Base-by-base conservation (phyloP, 1,140 invertebrate species). In the Macrobrachium nipponense region DNA sequence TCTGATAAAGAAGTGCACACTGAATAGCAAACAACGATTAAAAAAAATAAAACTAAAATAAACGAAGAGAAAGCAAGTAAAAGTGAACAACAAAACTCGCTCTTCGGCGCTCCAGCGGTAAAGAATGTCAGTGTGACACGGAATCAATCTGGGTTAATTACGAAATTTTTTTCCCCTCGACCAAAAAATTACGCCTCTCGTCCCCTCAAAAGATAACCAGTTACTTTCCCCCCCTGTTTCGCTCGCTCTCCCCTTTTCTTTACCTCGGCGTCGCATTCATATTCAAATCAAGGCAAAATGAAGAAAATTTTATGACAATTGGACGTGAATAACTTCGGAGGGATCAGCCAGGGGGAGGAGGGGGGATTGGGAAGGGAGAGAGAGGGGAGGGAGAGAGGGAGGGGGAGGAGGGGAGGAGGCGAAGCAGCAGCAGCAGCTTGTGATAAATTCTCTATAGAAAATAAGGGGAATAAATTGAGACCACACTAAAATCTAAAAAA, bases 201-300 rank as follows among this genome's bases (percentile, higher is more conserved):
- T 36, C 27, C 27, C 27, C 27, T 36, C 27, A 36, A 36, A 36
- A 36, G 27, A 36, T 36, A 36, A 36, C 27, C 27, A 36, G 27
- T 36, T 36, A 36, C 75, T 76, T 18, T 36, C 72, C 51, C 2
- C n/a, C 72, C 15, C 72, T 43, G 12, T 75, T 44, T 75, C 51
- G n/a, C 75, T 77, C 75, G 58, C 75, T 60, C 72, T 75, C 72
- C 51, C 72, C 15, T 44, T 43, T 44, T 43, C 27, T 14, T 44
- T 43, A 12, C 20, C 73, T 76, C 73, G 10, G 7, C 36, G 66
- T 20, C 36, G 12, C 15, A 11, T 70, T 70, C 66, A 70, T 70
- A 70, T 70, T 70, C 20, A 70, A 70, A 70, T 70, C 20, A 20
- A 11, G n/a, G 14, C 66, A 70, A 27, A 70, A 20, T 70, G 66